These are phyloP conservation scores for Nyctibius bracteatus DNA, from an alignment of 2,113 vertebrate genomes.

Conservation along the genomic window DNA sequence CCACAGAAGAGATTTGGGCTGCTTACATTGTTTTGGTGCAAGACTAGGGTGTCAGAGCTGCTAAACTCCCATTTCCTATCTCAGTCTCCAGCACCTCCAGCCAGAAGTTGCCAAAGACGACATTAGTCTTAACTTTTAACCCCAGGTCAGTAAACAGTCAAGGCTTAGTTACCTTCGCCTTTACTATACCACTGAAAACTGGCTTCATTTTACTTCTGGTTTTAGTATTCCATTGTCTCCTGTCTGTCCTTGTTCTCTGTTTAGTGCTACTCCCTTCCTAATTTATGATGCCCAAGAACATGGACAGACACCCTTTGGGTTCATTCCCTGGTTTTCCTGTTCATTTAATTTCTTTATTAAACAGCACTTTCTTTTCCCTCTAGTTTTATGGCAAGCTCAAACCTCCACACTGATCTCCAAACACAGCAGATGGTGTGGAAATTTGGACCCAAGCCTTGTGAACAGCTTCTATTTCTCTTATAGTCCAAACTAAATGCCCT, in stretches of 20 bases:
- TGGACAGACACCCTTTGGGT: not conserved
- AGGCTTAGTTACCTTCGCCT: not conserved
- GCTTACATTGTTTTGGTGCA: not conserved
- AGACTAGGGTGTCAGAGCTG: not conserved
- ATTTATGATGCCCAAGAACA: not conserved
- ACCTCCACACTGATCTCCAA: not conserved
- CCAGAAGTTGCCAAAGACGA: not conserved
- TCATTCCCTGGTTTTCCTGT: not conserved
- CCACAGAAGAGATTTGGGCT: not conserved
- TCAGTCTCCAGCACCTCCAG: not conserved
- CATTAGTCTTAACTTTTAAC: not conserved
- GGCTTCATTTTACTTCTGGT: not conserved
- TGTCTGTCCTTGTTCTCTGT: not conserved
- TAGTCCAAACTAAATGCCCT: conserved; percentile 46
- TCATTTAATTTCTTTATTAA: conserved; percentile 20
- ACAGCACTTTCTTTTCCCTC: not conserved
- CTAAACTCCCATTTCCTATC: not conserved
- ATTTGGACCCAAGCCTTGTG: conserved; percentile 35
- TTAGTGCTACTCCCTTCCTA: not conserved
- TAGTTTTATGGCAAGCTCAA: conserved; percentile 13
- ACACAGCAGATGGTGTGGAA: conserved; percentile 40
- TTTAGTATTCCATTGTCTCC: not conserved
- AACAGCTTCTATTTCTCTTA: conserved; percentile 21
- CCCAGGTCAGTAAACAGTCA: not conserved
- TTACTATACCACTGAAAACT: not conserved